Base-by-base conservation (phyloP, 1,140 invertebrate genomes). In the Bilobella aurantiaca region DNA sequence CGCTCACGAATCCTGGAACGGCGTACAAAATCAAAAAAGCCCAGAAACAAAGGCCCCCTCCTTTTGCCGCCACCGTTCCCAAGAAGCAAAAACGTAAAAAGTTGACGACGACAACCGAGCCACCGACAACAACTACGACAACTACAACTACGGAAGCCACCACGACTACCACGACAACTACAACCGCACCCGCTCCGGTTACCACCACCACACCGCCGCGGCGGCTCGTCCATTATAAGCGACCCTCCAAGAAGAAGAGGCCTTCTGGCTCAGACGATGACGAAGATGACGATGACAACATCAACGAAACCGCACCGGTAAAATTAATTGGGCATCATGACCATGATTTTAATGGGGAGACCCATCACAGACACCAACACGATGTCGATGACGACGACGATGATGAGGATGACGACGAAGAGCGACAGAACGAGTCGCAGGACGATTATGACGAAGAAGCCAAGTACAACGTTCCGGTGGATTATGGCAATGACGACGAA, bases 361-460 rank as follows among this genome's bases (percentile, higher is more conserved):
- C 8, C 25, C 49, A 53, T 53, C 12, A 23, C 21, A 5, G 25
- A 16, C 12, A 53, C 3, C 49, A 53, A 53, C 8, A 14, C 23
- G 25, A 53, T 53, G 8, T 14, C 25, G 49, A 53, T 5, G 12
- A 53, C 23, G 49, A 53, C 5, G 49, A 53, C 25, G 21, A 23
- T 3, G 49, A 53, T 23, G 25, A 23, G 8, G 25, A 53, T 53
- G 34, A 42, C 8, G 34, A 42, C 34, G n/a, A n/a, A n/a, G n/a
- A 42, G 37, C 37, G n/a, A 42, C 37, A 42, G 37, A 42, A 42
- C n/a, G 37, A 42, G 37, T 53, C 49, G 25, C 8, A 53, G 12
- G 49, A 53, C 49, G 49, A 53, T 53, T 53, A 53, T 23, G 49
- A 53, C 49, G 49, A 53, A 23, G 49, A 53, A 23, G 49, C 49